A percentile compares a stretch with the other conserved stretches of the same genome.
Conservation (phyloP, 2,888 invertebrate species). For the Thera obeliscata region DNA sequence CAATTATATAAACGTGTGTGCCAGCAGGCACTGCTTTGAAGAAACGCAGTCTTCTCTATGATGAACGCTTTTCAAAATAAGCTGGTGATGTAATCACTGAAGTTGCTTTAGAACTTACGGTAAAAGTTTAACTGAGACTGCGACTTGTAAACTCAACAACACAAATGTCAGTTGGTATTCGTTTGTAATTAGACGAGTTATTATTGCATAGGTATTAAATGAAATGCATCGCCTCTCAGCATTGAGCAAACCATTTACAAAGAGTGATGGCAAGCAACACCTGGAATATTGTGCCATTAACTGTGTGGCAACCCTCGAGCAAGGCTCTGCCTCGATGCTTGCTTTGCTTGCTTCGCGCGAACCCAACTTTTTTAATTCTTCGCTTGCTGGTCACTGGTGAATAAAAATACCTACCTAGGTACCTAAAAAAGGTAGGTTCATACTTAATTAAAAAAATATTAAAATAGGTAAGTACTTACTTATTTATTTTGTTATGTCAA, state of each 20-base stretch:
- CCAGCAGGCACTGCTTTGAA: conserved; percentile 23
- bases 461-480: too few species aligned
- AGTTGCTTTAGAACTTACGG: background rate
- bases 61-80: conserved; percentile 12
- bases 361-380: conserved; percentile 40
- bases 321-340: conserved; percentile 49
- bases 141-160: too few species aligned
- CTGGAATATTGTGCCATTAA: conserved; percentile 24
- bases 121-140: background rate
- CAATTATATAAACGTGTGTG: conserved; percentile 43
- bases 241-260: conserved; percentile 9
- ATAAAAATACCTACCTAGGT: conserved; percentile 13
- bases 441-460: too few species aligned
- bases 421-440: too few species aligned
- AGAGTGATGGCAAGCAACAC: conserved; percentile 11
- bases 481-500: too few species aligned
- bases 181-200: background rate
- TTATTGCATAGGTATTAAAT: background rate
- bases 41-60: conserved; percentile 10
- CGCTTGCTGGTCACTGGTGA: conserved; percentile 26
- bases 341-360: conserved; percentile 50
- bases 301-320: conserved; percentile 39
- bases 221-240: background rate
- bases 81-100: conserved; percentile 7
- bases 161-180: too few species aligned